phyloP scores from a whole-genome alignment of 2,113 vertebrate genomes.

The Hippopotamus amphibius region DNA sequence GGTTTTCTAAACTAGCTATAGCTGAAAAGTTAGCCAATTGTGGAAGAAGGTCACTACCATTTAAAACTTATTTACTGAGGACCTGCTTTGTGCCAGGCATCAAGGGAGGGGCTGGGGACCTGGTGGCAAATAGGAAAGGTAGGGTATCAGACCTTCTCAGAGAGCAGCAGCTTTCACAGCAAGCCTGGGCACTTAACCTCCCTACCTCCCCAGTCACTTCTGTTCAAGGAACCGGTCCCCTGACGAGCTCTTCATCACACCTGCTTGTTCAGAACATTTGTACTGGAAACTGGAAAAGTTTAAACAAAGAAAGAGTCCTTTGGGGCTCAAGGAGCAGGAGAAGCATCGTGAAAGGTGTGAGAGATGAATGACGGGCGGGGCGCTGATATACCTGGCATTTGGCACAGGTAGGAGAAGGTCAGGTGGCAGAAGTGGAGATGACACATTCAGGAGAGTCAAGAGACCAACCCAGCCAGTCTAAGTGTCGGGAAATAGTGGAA shows the following conservation, averaged over 20 bases:
- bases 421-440: background rate
- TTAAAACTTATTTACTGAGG: background rate
- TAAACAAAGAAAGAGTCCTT: background rate
- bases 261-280: background rate
- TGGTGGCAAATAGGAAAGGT: background rate
- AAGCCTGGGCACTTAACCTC: background rate
- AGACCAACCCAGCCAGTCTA: background rate
- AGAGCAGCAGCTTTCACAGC: background rate
- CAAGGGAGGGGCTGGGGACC: background rate
- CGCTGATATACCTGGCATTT: background rate
- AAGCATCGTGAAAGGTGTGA: background rate
- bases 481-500: background rate
- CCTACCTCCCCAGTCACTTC: too few relatives aligned
- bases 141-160: background rate
- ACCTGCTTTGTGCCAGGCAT: background rate
- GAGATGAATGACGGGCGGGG: background rate
- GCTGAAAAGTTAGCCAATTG: background rate
- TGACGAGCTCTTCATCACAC: background rate
- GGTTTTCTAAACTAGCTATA: background rate
- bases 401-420: background rate
- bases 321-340: background rate
- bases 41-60: background rate
- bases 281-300: background rate
- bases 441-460: background rate
- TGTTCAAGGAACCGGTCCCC: background rate